Percentiles rank a stretch among this genome's conserved stretches.
These are phyloP conservation scores for Thomomys bottae DNA, from an alignment of 2,113 vertebrate species.

Conservation along the genomic window DNA sequence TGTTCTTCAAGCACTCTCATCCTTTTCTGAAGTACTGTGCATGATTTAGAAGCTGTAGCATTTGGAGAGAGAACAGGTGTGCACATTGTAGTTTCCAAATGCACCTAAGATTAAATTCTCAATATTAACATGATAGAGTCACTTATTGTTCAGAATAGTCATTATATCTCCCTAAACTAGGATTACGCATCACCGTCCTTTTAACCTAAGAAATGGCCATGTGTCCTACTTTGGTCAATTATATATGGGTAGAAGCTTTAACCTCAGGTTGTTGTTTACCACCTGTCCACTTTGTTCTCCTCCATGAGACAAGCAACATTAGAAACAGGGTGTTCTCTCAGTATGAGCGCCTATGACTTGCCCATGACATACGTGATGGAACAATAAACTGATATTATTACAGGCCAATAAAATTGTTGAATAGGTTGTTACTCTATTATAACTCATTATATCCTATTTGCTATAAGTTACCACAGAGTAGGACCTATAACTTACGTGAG, in stretches of 20 bases:
- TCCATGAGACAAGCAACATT: not conserved
- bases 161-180: not conserved
- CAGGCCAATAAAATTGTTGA: not conserved
- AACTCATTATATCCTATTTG: slow-evolving; percentile 8
- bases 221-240: not conserved
- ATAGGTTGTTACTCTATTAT: not conserved
- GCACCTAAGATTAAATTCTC: slow-evolving; percentile 43
- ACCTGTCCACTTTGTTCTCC: not conserved
- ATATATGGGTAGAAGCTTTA: not conserved
- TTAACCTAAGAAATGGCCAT: not conserved
- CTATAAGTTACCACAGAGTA: not conserved
- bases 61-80: slow-evolving; percentile 74
- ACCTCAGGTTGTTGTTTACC: not conserved
- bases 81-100: slow-evolving; percentile 61
- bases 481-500: not conserved
- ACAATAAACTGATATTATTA: not conserved
- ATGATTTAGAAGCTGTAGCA: slow-evolving; percentile 81
- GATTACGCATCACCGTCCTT: not conserved
- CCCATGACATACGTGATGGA: not conserved
- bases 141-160: not conserved
- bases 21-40: slow-evolving; percentile 81
- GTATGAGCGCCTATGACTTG: not conserved
- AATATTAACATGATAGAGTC: not conserved
- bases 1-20: slow-evolving; percentile 85
- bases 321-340: not conserved